Base-by-base conservation (phyloP, 2,113 vertebrate genomes). In the Pangasianodon gigas region DNA sequence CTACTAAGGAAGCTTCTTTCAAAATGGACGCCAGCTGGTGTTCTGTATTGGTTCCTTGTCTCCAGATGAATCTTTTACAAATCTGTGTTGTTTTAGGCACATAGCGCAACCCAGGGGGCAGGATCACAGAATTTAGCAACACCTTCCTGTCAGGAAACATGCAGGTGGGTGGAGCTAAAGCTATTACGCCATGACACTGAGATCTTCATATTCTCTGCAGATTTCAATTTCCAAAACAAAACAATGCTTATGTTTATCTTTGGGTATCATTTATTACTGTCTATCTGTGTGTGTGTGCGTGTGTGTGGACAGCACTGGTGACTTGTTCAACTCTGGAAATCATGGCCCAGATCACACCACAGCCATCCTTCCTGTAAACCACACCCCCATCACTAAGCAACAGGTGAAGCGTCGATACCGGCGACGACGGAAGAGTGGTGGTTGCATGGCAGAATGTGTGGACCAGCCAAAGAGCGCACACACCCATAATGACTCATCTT, bases 331-430 rank as follows among this genome's bases (percentile, higher is more conserved):
- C 88, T 94, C 97, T 93, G 96, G 97, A 92, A 96, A 97, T 95
- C 96, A 97, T 93, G 94, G 92, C n/a, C 93, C 95, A 96, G 95
- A 97, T 85, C 92, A 93, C 90, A 91, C 93, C 92, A 93, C 93
- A 81, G 91, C 96, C 91, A 94, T 96, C 89, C 93, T 94, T 94
- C 94, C 96, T 58, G 93, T 97, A 91, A 94, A 93, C 91, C 85
- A 95, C 90, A 90, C 93, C 56, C 96, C 96, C 89, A 88, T 90
- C 90, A 94, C 94, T 93, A 97, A 97, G 92, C 97, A 97, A 92
- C 94, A 96, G 92, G 95, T 97, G 91, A 98, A 97, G 92, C 95
- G 96, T 46, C 97, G 96, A 75, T 94, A 96, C 94, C 97, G 96
- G 67, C 97, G 95, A 90, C 97, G 95, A 93, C 95, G 89, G 89